Percentiles rank a stretch among this genome's conserved stretches.
These are phyloP conservation scores for Ruditapes philippinarum DNA, from an alignment of 1,140 invertebrate species.

Conservation along the genomic window DNA sequence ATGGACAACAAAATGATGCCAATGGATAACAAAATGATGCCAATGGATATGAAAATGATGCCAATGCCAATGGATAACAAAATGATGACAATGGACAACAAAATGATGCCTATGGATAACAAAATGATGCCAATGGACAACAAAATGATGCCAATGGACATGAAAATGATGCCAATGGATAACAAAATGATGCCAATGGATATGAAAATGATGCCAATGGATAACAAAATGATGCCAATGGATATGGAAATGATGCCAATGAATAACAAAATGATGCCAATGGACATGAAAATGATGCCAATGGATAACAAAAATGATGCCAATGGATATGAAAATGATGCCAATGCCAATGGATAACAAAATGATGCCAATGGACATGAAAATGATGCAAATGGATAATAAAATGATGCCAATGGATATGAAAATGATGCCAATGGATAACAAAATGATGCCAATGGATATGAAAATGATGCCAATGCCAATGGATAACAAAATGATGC, in stretches of 20 bases:
- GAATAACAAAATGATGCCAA: not conserved
- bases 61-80: not conserved
- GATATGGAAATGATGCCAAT: conserved; percentile 15
- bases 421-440: conserved; percentile 2
- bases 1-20: conserved; percentile 4
- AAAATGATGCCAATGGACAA: conserved; percentile 32
- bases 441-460: not conserved
- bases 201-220: conserved; percentile 32
- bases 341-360: not conserved
- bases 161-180: conserved; percentile 39
- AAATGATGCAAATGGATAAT: not conserved
- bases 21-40: not conserved
- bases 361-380: conserved; percentile 2
- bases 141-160: conserved; percentile 16
- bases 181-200: conserved; percentile 2
- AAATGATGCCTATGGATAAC: conserved; percentile 18
- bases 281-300: conserved; percentile 1
- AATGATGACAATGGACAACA: conserved; percentile 19
- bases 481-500: conserved; percentile 19
- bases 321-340: conserved; percentile 12
- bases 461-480: conserved; percentile 25
- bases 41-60: conserved; percentile 1
- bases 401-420: not conserved
- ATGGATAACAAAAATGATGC: conserved; percentile 7
- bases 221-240: conserved; percentile 16